Evolutionary conservation across 1,140 invertebrate genomes (phyloP).

Genomic region (Copidosoma floridanum): DNA sequence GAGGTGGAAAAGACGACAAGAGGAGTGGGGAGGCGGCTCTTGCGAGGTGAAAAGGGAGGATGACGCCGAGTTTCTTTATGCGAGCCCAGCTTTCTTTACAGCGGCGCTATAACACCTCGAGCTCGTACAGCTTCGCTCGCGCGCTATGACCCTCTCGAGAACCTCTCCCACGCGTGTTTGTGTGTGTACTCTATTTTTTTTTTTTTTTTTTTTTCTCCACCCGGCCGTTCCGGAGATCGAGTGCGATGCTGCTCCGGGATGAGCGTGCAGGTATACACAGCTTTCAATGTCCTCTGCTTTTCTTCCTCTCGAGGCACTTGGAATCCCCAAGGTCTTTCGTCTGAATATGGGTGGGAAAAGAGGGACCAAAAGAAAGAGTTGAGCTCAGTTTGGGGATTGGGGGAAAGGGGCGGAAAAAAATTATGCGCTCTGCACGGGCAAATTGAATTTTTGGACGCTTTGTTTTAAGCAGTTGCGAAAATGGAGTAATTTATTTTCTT

Average conservation of each 20-base stretch:
- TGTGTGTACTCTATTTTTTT: no score
- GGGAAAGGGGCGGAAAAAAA: no score
- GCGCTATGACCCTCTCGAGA: slow-evolving; percentile 42
- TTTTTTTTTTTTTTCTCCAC: no score
- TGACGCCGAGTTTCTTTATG: slow-evolving; percentile 18
- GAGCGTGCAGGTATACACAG: background rate
- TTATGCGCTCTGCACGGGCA: no score
- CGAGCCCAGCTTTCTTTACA: slow-evolving; percentile 13
- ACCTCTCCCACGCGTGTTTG: background rate
- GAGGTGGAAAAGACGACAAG: slow-evolving; percentile 23
- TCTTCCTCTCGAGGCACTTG: background rate
- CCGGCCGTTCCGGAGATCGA: background rate
- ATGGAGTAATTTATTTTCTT: no score
- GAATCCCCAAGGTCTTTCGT: background rate
- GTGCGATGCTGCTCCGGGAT: no score
- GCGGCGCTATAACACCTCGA: background rate
- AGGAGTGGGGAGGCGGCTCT: slow-evolving; percentile 20
- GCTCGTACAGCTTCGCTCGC: slow-evolving; percentile 27
- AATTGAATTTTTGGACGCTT: no score
- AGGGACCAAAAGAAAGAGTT: no score
- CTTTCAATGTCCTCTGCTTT: background rate
- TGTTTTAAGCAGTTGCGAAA: no score
- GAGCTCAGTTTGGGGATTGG: no score
- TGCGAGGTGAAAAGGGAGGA: slow-evolving; percentile 5
- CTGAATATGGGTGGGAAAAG: background rate